Evolutionary conservation across 2,797 vertebrate species (phyloP), one percentile per base, ranked within the genome.

Genomic region (Poeciliopsis presidionis): DNA sequence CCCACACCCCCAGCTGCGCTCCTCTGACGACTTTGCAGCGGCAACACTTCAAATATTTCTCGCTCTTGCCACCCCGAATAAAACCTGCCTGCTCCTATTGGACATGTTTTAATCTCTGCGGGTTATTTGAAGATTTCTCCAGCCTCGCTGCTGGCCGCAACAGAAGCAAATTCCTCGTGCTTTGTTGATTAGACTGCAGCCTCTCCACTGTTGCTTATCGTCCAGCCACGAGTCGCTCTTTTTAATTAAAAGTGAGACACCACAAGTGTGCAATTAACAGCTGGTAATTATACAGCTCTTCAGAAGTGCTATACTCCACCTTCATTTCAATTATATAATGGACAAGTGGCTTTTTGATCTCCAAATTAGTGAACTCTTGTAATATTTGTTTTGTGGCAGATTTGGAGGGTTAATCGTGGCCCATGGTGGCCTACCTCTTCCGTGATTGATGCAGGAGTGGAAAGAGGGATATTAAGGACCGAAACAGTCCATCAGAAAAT

Each of bases 231-330:
- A 98, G 98, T 97, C 94, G 97, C 97, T 97, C 96, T 97, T 98
- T 98, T 98, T 99, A 99, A 99, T 99, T 99, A 99, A 98, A 98
- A 97, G 96, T 96, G 96, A 98, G 96, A 97, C 98, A 97, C 97
- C 97, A 96, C 97, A 96, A 98, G 97, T 98, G 96, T 96, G 97
- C 97, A 99, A 99, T 99, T 99, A 99, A 98, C 98, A 98, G 96
- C 98, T 98, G 96, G 97, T 99, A 98, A 99, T 99, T 99, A 99
- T 96, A 95, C 95, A 95, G 96, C 96, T 97, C 96, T 97, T 99
- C 97, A 98, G 97, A 99, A 99, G 95, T 94, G 96, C 95, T 96
- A 96, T 96, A 96, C 97, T 97, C 96, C 95, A 96, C 97, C 96
- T 98, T 98, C 97, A 97, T 98, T 98, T 97, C 97, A 97, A 96